Evolutionary conservation across 2,113 vertebrate genomes (phyloP).

Genomic region (Ophiodon elongatus): DNA sequence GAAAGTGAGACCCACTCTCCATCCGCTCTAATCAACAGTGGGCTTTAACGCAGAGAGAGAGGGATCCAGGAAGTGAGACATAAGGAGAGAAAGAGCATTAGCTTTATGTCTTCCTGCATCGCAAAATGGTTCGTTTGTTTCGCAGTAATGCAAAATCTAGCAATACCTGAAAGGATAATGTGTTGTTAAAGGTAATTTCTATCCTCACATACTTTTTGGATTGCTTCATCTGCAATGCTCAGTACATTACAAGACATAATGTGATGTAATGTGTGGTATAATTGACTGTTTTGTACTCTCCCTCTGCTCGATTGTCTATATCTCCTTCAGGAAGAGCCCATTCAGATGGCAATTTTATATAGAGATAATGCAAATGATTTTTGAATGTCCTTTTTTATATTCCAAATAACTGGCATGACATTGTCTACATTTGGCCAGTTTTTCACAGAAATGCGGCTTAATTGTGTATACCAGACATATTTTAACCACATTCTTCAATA

Average conservation of each 20-base stretch:
- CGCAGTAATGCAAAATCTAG: neutral
- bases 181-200: neutral
- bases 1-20: conserved; percentile 23
- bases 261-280: neutral
- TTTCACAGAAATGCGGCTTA: no score
- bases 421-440: no score
- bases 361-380: neutral
- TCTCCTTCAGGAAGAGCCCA: neutral
- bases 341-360: neutral
- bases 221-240: neutral
- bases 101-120: neutral
- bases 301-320: neutral
- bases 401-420: no score
- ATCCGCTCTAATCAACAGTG: conserved; percentile 20
- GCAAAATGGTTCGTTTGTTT: neutral
- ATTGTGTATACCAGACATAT: no score
- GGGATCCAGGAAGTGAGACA: neutral
- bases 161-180: neutral
- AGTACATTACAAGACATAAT: neutral
- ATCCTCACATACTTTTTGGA: neutral
- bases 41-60: conserved; percentile 12
- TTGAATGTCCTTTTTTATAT: no score
- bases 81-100: neutral
- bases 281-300: neutral
- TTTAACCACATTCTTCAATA: no score